Evolutionary conservation across 2,113 vertebrate species (phyloP).

Genomic region (Leptobrachium leishanense): DNA sequence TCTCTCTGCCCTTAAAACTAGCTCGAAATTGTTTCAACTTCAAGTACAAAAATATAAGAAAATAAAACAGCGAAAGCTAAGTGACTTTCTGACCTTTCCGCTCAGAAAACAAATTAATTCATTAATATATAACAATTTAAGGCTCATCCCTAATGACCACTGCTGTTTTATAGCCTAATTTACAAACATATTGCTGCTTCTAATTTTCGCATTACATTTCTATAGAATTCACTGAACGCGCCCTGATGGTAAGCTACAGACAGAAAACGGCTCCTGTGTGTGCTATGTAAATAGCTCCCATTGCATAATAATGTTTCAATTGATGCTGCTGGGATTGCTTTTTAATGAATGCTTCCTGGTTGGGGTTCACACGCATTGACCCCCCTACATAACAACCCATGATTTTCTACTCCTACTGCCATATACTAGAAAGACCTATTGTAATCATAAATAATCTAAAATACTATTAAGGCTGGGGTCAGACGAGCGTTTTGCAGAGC

Average conservation of each 20-base stretch:
- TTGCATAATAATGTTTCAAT: constrained; percentile 37
- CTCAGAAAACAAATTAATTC: constrained; percentile 48
- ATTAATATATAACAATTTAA: constrained; percentile 42
- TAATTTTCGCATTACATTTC: constrained; percentile 47
- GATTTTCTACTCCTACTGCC: too few species aligned
- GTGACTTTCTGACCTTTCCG: constrained; percentile 45
- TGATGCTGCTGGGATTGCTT: constrained; percentile 28
- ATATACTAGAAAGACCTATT: too few species aligned
- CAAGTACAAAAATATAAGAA: not conserved
- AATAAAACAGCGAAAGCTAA: constrained; percentile 26
- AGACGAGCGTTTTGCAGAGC: too few species aligned
- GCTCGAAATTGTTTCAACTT: too few species aligned
- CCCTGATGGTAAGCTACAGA: constrained; percentile 25
- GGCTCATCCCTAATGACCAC: constrained; percentile 41
- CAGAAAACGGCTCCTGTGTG: constrained; percentile 11
- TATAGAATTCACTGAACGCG: constrained; percentile 36
- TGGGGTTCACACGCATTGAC: constrained; percentile 4
- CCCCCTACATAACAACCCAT: not conserved
- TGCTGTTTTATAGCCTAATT: constrained; percentile 44
- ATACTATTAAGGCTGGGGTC: too few species aligned
- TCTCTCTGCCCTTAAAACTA: not conserved
- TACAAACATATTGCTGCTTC: constrained; percentile 46
- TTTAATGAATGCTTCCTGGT: constrained; percentile 36
- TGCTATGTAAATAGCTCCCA: constrained; percentile 21
- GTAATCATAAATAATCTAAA: too few species aligned